Conservation (phyloP, 2,888 invertebrate genomes). For the Luffia ferchaultella region DNA sequence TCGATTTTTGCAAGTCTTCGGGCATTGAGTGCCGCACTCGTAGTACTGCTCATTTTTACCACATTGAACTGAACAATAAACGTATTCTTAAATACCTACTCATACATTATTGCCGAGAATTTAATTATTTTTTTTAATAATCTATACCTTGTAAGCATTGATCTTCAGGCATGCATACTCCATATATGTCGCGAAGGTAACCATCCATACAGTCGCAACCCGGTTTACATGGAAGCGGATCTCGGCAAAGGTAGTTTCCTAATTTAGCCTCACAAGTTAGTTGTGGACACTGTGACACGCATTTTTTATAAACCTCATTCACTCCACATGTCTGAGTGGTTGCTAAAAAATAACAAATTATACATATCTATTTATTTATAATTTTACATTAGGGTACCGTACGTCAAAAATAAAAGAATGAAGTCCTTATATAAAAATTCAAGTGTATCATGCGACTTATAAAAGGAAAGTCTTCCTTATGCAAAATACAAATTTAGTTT, state of each 20-base stretch:
- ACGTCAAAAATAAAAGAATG: too few relatives aligned
- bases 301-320: constrained; percentile 1
- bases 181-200: neutral
- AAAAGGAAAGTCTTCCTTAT: too few relatives aligned
- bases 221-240: neutral
- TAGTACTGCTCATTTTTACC: constrained; percentile 2
- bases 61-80: too few relatives aligned
- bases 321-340: constrained; percentile 1
- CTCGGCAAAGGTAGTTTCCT: neutral
- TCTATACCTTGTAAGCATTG: constrained; percentile 2
- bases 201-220: constrained; percentile 1
- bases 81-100: too few relatives aligned
- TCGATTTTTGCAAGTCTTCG: constrained; percentile 5
- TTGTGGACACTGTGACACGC: neutral
- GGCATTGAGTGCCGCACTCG: constrained; percentile 6
- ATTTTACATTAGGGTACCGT: too few relatives aligned
- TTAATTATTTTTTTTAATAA: too few relatives aligned
- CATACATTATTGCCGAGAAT: too few relatives aligned
- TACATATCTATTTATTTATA: too few relatives aligned
- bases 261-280: neutral
- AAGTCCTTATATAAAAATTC: too few relatives aligned
- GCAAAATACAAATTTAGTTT: too few relatives aligned
- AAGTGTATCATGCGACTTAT: too few relatives aligned
- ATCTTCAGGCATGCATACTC: neutral
- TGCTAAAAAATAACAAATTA: neutral